Base-by-base conservation (phyloP, 1,140 invertebrate species). In the Halyomorpha halys region DNA sequence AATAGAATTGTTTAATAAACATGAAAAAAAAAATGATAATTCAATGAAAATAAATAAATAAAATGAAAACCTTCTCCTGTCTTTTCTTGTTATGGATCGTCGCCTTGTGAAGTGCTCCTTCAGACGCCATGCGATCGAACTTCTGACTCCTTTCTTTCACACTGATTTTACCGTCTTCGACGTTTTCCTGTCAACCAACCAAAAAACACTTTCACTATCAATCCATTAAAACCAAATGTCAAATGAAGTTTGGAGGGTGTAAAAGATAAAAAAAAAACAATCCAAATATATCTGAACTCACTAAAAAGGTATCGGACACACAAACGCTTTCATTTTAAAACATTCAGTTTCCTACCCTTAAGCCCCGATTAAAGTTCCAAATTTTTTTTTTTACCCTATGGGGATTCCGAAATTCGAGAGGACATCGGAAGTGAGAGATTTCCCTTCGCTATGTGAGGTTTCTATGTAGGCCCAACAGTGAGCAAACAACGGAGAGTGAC, bases 121-220 rank as follows among this genome's bases (percentile, higher is more conserved):
- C 85, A 8, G 87, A 91, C 60, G 90, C 89, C 81, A 95, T 85
- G 69, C 87, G 82, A 75, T 96, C 94, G 74, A 96, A 92, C 74
- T 91, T 91, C 77, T 92, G 86, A 71, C 89, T 92, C 66, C 90
- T 80, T 74, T 97, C 93, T 73, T 90, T 91, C 4, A 97, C 91
- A 68, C 90, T 92, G 66, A 94, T 83, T 69, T 85, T 76, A 76
- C 78, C 70, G 69, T 76, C 68, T 64, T 77, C 67, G 67, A 65
- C 64, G 53, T 56, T 56, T 56, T 56, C 53, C 53, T 56, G 53
- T 23, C 14, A 25, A 56, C 6, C 3, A 21, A 25, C 27, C 9
- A 56, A 16, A n/a, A n/a, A 14, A 56, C 15, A 23, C 23, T 25
- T 23, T 23, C 23, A 23, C 19, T 6, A 56, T 23, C 18, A 56